Conservation (phyloP, 2,113 vertebrate genomes). For the Amazona vittata region DNA sequence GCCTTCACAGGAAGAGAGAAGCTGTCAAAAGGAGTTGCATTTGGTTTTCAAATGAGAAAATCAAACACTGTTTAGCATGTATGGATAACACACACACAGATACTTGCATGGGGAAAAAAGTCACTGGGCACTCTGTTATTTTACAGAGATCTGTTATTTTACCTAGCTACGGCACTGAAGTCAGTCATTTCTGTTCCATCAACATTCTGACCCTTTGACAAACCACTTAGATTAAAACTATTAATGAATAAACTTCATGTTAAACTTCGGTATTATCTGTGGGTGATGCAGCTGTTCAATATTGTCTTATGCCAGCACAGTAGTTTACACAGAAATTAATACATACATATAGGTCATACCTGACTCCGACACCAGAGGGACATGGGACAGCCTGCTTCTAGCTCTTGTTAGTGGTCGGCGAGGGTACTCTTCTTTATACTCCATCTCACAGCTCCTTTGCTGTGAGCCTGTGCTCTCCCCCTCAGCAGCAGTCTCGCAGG, state of each 20-base stretch:
- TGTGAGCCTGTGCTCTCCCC: constrained; percentile 66
- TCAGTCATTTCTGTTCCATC: not conserved
- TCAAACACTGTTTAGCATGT: not conserved
- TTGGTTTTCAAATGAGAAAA: not conserved
- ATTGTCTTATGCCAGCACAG: not conserved
- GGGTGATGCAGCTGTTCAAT: not conserved
- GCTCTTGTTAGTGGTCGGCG: constrained; percentile 92
- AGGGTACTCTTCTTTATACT: constrained; percentile 77
- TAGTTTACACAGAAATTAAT: not conserved
- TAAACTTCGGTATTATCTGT: not conserved
- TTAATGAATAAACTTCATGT: not conserved
- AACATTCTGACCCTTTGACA: not conserved
- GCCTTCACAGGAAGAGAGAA: constrained; percentile 15
- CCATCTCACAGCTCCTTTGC: constrained; percentile 63
- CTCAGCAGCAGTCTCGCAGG: constrained; percentile 63
- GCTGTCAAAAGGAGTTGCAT: not conserved
- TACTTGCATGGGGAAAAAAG: not conserved
- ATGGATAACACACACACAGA: not conserved
- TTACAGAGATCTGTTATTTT: not conserved
- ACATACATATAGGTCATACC: constrained; percentile 74
- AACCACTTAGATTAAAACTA: not conserved
- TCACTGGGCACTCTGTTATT: not conserved
- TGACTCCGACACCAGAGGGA: constrained; percentile 87
- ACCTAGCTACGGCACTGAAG: not conserved
- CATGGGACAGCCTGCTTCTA: constrained; percentile 87